Evolutionary conservation across 2,888 invertebrate genomes (phyloP).

Genomic region (Pilophorus perplexus): DNA sequence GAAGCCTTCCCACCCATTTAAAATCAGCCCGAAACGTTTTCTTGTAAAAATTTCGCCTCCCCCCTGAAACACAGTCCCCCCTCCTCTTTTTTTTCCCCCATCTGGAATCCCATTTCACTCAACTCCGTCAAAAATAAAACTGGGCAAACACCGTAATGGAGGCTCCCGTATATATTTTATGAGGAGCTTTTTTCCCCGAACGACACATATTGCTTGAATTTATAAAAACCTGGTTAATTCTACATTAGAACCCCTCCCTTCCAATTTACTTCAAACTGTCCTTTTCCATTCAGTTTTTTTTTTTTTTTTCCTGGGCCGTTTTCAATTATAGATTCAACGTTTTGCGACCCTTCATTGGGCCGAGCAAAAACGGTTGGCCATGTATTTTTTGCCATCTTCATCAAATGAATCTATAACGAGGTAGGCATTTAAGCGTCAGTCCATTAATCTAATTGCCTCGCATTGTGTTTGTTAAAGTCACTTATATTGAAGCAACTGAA

Average conservation of each 20-base stretch:
- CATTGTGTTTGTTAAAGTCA: too few relatives aligned
- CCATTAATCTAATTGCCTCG: conserved; percentile 29
- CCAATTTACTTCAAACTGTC: background rate
- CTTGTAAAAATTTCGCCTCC: conserved; percentile 31
- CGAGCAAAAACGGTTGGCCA: background rate
- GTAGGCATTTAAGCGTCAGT: background rate
- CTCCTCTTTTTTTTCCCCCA: background rate
- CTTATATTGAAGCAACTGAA: too few relatives aligned
- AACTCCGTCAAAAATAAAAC: conserved; percentile 22
- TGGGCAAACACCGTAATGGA: conserved; percentile 35
- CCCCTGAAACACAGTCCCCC: too few relatives aligned
- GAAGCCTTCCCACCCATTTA: conserved; percentile 2
- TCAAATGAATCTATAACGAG: conserved; percentile 18
- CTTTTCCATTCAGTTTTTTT: background rate
- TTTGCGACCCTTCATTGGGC: background rate
- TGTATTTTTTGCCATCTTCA: conserved; percentile 19
- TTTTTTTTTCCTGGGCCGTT: conserved; percentile 5
- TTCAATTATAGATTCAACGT: conserved; percentile 31
- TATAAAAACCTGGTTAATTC: conserved; percentile 30
- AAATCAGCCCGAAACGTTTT: conserved; percentile 6
- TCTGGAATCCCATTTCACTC: background rate
- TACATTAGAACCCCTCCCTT: conserved; percentile 6
- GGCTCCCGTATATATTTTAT: conserved; percentile 18
- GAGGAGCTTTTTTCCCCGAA: background rate
- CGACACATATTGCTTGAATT: conserved; percentile 31